Evolutionary conservation across 1,140 invertebrate species (phyloP).

Genomic region (Acromyrmex charruanus): DNA sequence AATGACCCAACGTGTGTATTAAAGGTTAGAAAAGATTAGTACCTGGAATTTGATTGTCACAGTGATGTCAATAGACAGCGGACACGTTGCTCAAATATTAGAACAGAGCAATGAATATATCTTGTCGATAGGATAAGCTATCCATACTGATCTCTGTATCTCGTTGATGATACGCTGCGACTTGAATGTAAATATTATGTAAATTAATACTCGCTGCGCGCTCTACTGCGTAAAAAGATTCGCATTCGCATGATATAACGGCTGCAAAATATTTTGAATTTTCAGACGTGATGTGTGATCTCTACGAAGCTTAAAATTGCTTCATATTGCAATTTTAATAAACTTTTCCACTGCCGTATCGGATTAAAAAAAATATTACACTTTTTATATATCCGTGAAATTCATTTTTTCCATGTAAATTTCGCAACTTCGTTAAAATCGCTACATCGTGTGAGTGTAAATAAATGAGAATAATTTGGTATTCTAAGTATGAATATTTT

Average conservation of each 20-base stretch:
- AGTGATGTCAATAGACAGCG: conserved; percentile 68
- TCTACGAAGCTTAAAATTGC: conserved; percentile 17
- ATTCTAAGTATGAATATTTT: conserved; percentile 25
- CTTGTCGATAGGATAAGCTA: conserved; percentile 19
- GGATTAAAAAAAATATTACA: conserved; percentile 23
- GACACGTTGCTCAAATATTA: conserved; percentile 80
- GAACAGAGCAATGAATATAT: conserved; percentile 56
- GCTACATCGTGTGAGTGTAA: background rate
- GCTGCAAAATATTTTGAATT: conserved; percentile 33
- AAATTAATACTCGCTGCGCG: conserved; percentile 23
- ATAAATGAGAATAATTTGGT: conserved; percentile 17
- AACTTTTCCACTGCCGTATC: background rate
- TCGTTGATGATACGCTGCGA: background rate
- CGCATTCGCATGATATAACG: background rate
- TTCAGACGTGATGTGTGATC: background rate
- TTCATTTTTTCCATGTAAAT: background rate
- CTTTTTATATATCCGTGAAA: conserved; percentile 16
- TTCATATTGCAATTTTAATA: conserved; percentile 22
- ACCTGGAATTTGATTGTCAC: conserved; percentile 8
- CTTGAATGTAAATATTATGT: conserved; percentile 46
- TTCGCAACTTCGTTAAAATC: background rate
- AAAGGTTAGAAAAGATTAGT: conserved; percentile 8
- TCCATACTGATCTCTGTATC: background rate
- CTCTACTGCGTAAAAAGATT: background rate
- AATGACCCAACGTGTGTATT: background rate